Percentiles rank a stretch among this genome's conserved stretches.
phyloP scores from a whole-genome alignment of 2,797 vertebrate species.

The Tapirus indicus region DNA sequence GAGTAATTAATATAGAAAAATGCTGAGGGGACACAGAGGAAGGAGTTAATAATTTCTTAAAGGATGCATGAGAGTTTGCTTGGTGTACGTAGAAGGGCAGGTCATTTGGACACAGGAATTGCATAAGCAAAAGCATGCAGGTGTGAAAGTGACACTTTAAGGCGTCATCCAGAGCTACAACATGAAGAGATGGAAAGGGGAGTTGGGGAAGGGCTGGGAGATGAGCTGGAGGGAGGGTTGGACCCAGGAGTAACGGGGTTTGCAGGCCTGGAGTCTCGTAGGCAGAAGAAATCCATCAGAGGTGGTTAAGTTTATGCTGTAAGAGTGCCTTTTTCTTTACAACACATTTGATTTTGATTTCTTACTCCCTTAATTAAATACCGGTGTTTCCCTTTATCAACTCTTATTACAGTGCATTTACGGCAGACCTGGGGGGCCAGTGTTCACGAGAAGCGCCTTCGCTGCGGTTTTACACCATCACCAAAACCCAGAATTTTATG shows the following conservation, averaged over 20 bases:
- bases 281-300: not conserved
- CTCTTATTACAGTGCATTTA: conserved; percentile 94
- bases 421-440: conserved; percentile 93
- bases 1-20: conserved; percentile 5
- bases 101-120: not conserved
- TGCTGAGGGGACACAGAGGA: not conserved
- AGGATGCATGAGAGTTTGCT: not conserved
- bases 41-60: not conserved
- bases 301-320: not conserved
- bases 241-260: not conserved
- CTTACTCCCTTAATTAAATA: not conserved
- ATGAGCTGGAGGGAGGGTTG: too few relatives aligned
- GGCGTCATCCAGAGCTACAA: rapidly evolving
- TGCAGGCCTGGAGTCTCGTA: not conserved
- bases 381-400: not conserved
- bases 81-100: not conserved
- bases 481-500: conserved; percentile 98
- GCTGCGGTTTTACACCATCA: conserved; percentile 97
- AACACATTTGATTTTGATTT: not conserved
- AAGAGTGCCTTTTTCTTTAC: not conserved
- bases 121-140: not conserved
- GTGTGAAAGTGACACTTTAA: not conserved
- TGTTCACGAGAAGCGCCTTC: conserved; percentile 94
- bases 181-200: not conserved
- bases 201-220: too few relatives aligned